These are phyloP conservation scores for Antrozous pallidus DNA, from an alignment of 2,797 vertebrate species.

Conservation along the genomic window DNA sequence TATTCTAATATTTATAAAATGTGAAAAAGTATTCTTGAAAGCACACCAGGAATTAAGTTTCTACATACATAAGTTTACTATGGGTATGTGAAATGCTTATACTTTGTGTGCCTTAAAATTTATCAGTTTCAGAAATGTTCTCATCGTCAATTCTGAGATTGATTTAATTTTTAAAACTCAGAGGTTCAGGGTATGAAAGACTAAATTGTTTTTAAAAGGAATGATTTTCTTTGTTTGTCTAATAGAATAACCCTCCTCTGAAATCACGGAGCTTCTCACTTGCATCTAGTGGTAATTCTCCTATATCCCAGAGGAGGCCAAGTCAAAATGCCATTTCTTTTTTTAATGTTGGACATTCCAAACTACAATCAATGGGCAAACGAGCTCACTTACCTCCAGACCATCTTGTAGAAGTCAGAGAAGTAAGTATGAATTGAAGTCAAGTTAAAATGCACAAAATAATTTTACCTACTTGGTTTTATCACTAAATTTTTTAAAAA, in stretches of 20 bases:
- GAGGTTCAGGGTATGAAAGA: not conserved
- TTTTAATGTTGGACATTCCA: conserved; percentile 91
- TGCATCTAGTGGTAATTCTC: conserved; percentile 94
- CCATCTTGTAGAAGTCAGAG: conserved; percentile 94
- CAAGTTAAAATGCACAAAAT: conserved; percentile 7
- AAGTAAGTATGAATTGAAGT: conserved; percentile 85
- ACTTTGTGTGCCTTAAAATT: conserved; percentile 34
- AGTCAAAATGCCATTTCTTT: conserved; percentile 91
- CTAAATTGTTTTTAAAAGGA: not conserved
- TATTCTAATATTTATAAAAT: conserved; percentile 21
- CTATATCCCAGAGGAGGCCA: conserved; percentile 90
- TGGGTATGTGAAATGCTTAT: conserved; percentile 15
- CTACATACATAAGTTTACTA: conserved; percentile 30
- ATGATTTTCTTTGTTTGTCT: conserved; percentile 79
- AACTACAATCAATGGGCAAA: conserved; percentile 88
- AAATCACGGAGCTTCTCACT: conserved; percentile 97
- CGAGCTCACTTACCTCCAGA: conserved; percentile 90
- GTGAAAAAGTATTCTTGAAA: not conserved
- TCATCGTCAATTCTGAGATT: conserved; percentile 22
- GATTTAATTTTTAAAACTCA: not conserved
- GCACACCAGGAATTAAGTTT: conserved; percentile 37
- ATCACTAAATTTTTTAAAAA: not conserved
- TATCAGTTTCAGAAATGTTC: conserved; percentile 18
- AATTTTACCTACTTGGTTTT: not conserved
- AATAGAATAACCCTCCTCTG: conserved; percentile 94